phyloP scores from a whole-genome alignment of 2,888 invertebrate species.

The Petrolisthes cinctipes region DNA sequence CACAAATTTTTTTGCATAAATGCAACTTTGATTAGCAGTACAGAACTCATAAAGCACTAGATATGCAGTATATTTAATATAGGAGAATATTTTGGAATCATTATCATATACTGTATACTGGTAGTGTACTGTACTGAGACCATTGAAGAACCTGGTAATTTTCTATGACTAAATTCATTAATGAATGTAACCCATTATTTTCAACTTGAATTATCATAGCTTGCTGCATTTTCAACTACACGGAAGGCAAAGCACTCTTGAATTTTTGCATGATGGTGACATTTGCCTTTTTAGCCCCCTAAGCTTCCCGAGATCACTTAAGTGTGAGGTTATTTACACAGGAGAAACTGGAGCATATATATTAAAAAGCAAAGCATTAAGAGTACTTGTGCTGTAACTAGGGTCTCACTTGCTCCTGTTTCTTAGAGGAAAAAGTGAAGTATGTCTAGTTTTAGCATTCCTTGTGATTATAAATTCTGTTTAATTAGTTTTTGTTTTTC shows the following conservation, averaged over 20 bases:
- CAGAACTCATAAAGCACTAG: too few relatives aligned
- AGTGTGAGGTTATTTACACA: conserved; percentile 49
- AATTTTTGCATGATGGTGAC: not conserved
- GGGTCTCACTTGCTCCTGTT: conserved; percentile 19
- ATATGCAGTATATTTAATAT: too few relatives aligned
- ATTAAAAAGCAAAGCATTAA: conserved; percentile 21
- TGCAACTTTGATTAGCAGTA: too few relatives aligned
- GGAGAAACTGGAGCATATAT: conserved; percentile 58
- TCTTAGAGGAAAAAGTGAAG: conserved; percentile 21
- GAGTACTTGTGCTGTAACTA: conserved; percentile 28
- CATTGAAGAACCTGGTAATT: not conserved
- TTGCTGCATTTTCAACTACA: conserved; percentile 17
- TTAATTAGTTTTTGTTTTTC: conserved; percentile 2
- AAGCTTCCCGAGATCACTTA: conserved; percentile 1
- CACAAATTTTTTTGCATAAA: too few relatives aligned
- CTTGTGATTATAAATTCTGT: conserved; percentile 21
- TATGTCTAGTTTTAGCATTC: conserved; percentile 21
- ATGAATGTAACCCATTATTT: not conserved
- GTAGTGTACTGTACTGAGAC: too few relatives aligned
- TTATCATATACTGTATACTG: too few relatives aligned
- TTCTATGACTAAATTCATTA: not conserved
- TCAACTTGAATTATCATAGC: not conserved
- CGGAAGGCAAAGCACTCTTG: not conserved
- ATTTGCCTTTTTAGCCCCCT: conserved; percentile 9
- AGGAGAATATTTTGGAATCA: too few relatives aligned